These are phyloP conservation scores for Hylaeus anthracinus DNA, from an alignment of 1,140 invertebrate genomes.

Conservation along the genomic window DNA sequence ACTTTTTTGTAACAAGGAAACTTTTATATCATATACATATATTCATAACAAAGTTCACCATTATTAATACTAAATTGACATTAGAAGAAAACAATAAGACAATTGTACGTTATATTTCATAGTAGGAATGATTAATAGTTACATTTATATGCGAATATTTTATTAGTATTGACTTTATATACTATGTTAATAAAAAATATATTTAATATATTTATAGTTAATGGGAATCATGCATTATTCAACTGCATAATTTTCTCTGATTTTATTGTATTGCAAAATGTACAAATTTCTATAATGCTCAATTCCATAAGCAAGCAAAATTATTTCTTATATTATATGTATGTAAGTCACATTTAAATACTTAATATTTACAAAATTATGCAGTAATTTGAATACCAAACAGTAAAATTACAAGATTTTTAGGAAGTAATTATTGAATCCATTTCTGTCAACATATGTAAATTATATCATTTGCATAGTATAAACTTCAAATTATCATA, in stretches of 20 bases:
- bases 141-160: conserved; percentile 25
- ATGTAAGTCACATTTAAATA: no score
- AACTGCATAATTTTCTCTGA: neutral
- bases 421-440: no score
- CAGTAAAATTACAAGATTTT: no score
- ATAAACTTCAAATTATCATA: no score
- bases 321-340: no score
- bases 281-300: no score
- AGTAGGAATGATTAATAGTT: neutral
- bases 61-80: conserved; percentile 12
- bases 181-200: conserved; percentile 31
- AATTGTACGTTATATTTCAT: conserved; percentile 34
- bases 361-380: no score
- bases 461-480: no score
- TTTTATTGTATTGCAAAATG: no score
- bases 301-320: no score
- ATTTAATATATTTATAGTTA: conserved; percentile 10
- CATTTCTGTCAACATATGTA: no score
- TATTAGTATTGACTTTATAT: conserved; percentile 6
- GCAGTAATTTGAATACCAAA: no score
- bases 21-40: neutral
- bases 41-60: neutral
- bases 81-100: neutral
- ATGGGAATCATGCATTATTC: conserved; percentile 1
- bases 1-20: neutral